Conservation (phyloP, 2,797 vertebrate species). For the Paedocypris micromegethes region DNA sequence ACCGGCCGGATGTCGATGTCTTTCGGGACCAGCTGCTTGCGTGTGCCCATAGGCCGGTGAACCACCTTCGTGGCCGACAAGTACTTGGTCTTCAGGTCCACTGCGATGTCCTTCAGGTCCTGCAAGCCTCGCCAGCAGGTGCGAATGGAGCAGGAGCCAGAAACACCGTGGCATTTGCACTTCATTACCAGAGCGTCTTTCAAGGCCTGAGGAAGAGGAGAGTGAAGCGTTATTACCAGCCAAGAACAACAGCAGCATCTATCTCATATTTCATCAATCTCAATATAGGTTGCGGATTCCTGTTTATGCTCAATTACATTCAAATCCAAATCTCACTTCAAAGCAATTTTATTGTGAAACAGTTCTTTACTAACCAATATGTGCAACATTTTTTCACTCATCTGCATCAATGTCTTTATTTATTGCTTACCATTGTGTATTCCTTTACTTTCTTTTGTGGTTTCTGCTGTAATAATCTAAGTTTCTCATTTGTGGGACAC, state of each 20-base stretch:
- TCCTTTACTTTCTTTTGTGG: too few relatives aligned
- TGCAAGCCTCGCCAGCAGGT: conserved; percentile 97
- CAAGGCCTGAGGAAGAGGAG: conserved; percentile 68
- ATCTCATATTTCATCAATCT: too few relatives aligned
- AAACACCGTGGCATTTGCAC: conserved; percentile 97
- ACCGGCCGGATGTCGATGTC: conserved; percentile 95
- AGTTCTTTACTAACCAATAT: too few relatives aligned
- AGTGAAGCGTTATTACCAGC: not conserved
- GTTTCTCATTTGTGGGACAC: too few relatives aligned
- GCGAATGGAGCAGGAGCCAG: conserved; percentile 95
- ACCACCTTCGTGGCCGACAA: conserved; percentile 96
- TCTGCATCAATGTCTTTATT: too few relatives aligned
- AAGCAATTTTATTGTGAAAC: too few relatives aligned
- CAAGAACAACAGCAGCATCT: not conserved
- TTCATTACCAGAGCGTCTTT: conserved; percentile 90
- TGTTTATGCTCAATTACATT: too few relatives aligned
- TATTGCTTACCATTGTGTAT: too few relatives aligned
- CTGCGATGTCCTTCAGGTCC: conserved; percentile 85
- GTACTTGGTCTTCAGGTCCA: conserved; percentile 94
- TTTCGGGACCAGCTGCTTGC: conserved; percentile 95
- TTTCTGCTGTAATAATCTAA: too few relatives aligned
- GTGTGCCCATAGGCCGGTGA: conserved; percentile 89
- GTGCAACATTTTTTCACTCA: too few relatives aligned
- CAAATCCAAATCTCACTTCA: too few relatives aligned
- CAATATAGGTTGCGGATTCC: too few relatives aligned